A percentile compares a stretch with the other conserved stretches of the same genome.
These are phyloP conservation scores for Cyprinus carpio DNA, from an alignment of 2,113 vertebrate species.

Conservation along the genomic window DNA sequence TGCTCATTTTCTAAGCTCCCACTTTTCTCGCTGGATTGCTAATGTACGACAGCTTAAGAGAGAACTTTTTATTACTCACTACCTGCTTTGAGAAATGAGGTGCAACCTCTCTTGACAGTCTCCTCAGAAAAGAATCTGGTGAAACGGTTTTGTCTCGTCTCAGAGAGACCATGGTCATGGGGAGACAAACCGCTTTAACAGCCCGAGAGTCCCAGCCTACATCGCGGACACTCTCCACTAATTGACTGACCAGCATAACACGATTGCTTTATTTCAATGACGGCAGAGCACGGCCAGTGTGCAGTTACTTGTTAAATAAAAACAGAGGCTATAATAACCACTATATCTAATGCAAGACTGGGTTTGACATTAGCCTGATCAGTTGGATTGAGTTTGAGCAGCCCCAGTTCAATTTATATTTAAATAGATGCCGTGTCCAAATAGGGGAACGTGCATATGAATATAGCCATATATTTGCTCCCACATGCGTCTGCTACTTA, in stretches of 20 bases:
- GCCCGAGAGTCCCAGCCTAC: constrained; percentile 63
- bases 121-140: constrained; percentile 65
- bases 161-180: constrained; percentile 72
- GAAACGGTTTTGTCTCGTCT: constrained; percentile 73
- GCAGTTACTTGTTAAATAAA: constrained; percentile 64
- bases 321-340: constrained; percentile 73
- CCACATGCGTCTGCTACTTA: constrained; percentile 79
- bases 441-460: constrained; percentile 80
- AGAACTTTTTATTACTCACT: constrained; percentile 75
- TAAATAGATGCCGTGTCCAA: constrained; percentile 76
- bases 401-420: constrained; percentile 78
- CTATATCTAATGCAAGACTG: constrained; percentile 72
- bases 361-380: constrained; percentile 71
- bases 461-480: constrained; percentile 79
- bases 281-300: constrained; percentile 27
- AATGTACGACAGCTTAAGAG: constrained; percentile 70
- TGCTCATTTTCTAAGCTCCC: constrained; percentile 73
- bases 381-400: constrained; percentile 73
- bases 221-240: constrained; percentile 61
- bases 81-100: constrained; percentile 80
- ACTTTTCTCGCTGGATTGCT: constrained; percentile 73
- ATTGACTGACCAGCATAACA: constrained; percentile 64
- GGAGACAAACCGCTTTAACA: constrained; percentile 62
- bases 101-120: constrained; percentile 70
- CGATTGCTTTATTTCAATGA: constrained; percentile 48